A percentile compares a stretch with the other conserved stretches of the same genome.
Evolutionary conservation across 2,888 invertebrate species (phyloP).

Genomic region (Proisotoma minuta): DNA sequence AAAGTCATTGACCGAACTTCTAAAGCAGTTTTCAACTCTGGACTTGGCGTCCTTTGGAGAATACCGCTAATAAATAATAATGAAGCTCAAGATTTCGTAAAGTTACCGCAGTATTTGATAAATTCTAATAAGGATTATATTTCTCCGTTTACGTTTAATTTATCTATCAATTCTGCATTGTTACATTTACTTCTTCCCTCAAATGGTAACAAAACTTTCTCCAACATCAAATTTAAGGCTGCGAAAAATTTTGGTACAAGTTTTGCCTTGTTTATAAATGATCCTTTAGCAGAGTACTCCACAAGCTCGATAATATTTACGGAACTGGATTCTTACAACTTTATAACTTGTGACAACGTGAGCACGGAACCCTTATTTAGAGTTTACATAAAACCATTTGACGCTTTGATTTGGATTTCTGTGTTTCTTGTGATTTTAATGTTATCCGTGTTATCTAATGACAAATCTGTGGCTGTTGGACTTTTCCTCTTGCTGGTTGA

Average conservation of each 20-base stretch:
- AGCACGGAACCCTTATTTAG: neutral
- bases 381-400: neutral
- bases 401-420: neutral
- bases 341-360: neutral
- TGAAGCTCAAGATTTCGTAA: neutral
- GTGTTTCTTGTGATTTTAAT: neutral
- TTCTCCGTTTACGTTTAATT: neutral
- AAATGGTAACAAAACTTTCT: neutral
- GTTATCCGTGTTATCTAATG: neutral
- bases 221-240: neutral
- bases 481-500: neutral
- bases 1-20: neutral
- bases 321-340: neutral
- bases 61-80: neutral
- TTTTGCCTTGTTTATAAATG: neutral
- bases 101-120: neutral
- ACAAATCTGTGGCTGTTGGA: no score
- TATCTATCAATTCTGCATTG: neutral
- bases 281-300: neutral
- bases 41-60: neutral
- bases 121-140: neutral
- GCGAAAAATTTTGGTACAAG: neutral
- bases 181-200: neutral
- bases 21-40: neutral
- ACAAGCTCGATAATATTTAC: neutral